Percentiles rank a stretch among this genome's conserved stretches.
Evolutionary conservation across 2,113 vertebrate species (phyloP).

Genomic region (Synchiropus splendidus): DNA sequence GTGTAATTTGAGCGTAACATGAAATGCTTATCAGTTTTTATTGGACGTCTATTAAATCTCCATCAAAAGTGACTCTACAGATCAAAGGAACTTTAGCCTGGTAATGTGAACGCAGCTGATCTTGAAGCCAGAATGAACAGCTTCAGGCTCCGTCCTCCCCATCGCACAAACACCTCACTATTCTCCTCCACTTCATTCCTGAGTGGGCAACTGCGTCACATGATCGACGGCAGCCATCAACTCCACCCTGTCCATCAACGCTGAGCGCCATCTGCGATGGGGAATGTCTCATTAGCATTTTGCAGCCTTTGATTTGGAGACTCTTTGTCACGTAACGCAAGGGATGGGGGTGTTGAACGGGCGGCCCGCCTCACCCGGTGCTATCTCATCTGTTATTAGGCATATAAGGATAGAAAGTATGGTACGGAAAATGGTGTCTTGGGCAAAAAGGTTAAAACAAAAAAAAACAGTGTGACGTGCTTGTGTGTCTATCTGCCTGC

Average conservation of each 20-base stretch:
- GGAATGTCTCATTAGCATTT: constrained; percentile 72
- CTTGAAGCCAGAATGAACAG: too few species aligned
- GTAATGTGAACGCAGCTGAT: too few species aligned
- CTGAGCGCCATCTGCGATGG: constrained; percentile 28
- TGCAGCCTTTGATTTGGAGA: constrained; percentile 78
- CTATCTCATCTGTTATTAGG: constrained; percentile 67
- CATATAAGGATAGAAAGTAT: constrained; percentile 48
- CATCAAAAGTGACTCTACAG: too few species aligned
- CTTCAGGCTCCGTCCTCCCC: not conserved
- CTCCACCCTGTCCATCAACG: constrained; percentile 12
- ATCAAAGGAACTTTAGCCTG: too few species aligned
- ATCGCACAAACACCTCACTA: constrained; percentile 24
- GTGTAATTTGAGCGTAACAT: too few species aligned
- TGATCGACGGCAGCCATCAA: constrained; percentile 18
- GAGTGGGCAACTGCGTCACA: too few species aligned
- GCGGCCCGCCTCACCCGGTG: constrained; percentile 62
- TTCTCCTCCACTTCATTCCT: constrained; percentile 17
- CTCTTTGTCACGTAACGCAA: constrained; percentile 21
- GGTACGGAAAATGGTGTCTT: constrained; percentile 70
- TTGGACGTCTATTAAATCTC: too few species aligned
- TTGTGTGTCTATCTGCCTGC: constrained; percentile 90
- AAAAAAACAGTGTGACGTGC: constrained; percentile 80
- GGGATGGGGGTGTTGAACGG: constrained; percentile 47
- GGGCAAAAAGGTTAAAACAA: constrained; percentile 50
- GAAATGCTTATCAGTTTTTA: too few species aligned